Evolutionary conservation across 2,113 vertebrate genomes (phyloP).

Genomic region (Spea bombifrons): DNA sequence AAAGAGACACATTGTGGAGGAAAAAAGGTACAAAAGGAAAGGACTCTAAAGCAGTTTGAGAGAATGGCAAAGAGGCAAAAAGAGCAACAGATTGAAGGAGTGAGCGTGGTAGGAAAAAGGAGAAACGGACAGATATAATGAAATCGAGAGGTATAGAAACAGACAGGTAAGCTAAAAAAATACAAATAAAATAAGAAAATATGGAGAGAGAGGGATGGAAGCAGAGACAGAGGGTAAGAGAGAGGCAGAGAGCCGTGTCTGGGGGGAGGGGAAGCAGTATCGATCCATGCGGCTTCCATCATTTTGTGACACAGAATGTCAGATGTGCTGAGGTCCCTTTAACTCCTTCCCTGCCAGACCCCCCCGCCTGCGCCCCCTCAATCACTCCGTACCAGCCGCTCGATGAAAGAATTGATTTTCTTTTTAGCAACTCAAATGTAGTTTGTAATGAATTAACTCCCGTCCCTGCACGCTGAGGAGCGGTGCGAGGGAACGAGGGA

Average conservation of each 20-base stretch:
- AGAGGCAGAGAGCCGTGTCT: conserved; percentile 45
- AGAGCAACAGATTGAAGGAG: conserved; percentile 20
- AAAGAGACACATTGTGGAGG: not conserved
- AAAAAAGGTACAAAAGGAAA: not conserved
- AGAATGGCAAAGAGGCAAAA: not conserved
- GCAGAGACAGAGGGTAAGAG: conserved; percentile 34
- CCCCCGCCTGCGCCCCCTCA: conserved; percentile 41
- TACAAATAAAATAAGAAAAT: not conserved
- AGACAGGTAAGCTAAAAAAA: conserved; percentile 36
- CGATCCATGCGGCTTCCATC: conserved; percentile 46
- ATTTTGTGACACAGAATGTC: conserved; percentile 49
- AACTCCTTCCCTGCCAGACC: conserved; percentile 40
- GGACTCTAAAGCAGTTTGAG: not conserved
- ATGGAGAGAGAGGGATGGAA: conserved; percentile 10
- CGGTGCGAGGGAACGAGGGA: conserved; percentile 37
- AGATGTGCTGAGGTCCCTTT: conserved; percentile 48
- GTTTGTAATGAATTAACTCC: conserved; percentile 49
- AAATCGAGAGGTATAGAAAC: conserved; percentile 21
- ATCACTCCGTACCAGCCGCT: conserved; percentile 47
- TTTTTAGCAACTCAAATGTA: conserved; percentile 50
- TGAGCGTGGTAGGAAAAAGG: conserved; percentile 1
- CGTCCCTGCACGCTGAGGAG: conserved; percentile 45
- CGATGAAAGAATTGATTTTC: conserved; percentile 49
- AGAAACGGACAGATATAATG: conserved; percentile 14
- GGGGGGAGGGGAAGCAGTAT: conserved; percentile 46